Conservation (phyloP, 2,888 invertebrate genomes). For the Cataglyphis cursor region DNA sequence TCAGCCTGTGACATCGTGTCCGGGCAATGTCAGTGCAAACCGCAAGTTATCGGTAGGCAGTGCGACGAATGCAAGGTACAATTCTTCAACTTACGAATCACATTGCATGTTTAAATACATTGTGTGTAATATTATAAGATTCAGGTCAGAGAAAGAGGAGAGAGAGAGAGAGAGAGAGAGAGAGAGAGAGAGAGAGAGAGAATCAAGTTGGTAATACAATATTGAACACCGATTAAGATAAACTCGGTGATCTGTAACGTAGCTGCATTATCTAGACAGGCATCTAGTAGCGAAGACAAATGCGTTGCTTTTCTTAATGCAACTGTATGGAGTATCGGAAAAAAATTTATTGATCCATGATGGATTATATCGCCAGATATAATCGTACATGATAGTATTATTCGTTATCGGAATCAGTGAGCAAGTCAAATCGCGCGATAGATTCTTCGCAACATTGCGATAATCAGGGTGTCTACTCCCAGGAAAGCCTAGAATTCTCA, state of each 20-base stretch:
- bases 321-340: slow-evolving; percentile 5
- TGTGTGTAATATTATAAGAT: not conserved
- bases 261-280: not conserved
- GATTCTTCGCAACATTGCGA: not conserved
- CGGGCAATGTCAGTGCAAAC: slow-evolving; percentile 93
- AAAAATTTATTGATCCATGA: slow-evolving; percentile 10
- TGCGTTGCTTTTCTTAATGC: not conserved
- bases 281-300: slow-evolving; percentile 32
- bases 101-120: not conserved
- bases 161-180: not conserved
- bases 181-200: slow-evolving; percentile 11
- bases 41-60: slow-evolving; percentile 91
- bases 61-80: slow-evolving; percentile 92
- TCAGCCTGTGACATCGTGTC: slow-evolving; percentile 92
- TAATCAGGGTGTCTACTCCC: too few species aligned
- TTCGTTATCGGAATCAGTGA: not conserved
- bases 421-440: not conserved
- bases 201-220: not conserved
- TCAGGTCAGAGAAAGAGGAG: not conserved
- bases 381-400: slow-evolving; percentile 11
- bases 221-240: not conserved
- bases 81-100: slow-evolving; percentile 1
- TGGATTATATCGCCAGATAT: not conserved
- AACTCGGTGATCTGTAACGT: slow-evolving; percentile 11
- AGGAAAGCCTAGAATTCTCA: too few species aligned